A percentile compares a stretch with the other conserved stretches of the same genome.
phyloP scores from a whole-genome alignment of 1,140 invertebrate genomes.

The Charaxes varanes region DNA sequence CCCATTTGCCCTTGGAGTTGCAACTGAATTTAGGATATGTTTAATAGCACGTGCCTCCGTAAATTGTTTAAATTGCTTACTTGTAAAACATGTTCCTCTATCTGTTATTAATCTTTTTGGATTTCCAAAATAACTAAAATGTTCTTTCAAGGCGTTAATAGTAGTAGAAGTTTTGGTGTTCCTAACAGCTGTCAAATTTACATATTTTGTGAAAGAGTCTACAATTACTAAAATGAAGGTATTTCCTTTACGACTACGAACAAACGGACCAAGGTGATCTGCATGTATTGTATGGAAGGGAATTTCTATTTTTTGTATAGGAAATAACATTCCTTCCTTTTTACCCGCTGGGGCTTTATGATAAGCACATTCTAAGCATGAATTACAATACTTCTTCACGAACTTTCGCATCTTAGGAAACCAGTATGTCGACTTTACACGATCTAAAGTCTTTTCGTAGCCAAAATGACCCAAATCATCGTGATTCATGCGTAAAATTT shows the following conservation, averaged over 20 bases:
- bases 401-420: not conserved
- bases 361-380: constrained; percentile 4
- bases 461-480: constrained; percentile 10
- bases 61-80: constrained; percentile 16
- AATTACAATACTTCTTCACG: not conserved
- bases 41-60: constrained; percentile 6
- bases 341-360: not conserved
- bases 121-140: constrained; percentile 9
- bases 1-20: constrained; percentile 30
- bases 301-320: not conserved
- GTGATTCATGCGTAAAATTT: constrained; percentile 1
- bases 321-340: not conserved
- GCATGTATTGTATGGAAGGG: not conserved
- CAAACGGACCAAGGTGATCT: constrained; percentile 4
- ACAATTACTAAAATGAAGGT: not conserved
- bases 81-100: constrained; percentile 12
- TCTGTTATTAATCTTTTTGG: constrained; percentile 4
- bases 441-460: not conserved
- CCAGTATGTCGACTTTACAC: not conserved
- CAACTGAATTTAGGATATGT: constrained; percentile 26
- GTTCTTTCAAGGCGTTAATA: constrained; percentile 9
- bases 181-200: not conserved
- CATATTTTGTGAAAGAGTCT: not conserved
- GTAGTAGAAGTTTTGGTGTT: constrained; percentile 4
- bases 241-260: not conserved